Percentiles rank a stretch among this genome's conserved stretches.
Evolutionary conservation across 2,113 vertebrate species (phyloP).

Genomic region (Calyptomena viridis): DNA sequence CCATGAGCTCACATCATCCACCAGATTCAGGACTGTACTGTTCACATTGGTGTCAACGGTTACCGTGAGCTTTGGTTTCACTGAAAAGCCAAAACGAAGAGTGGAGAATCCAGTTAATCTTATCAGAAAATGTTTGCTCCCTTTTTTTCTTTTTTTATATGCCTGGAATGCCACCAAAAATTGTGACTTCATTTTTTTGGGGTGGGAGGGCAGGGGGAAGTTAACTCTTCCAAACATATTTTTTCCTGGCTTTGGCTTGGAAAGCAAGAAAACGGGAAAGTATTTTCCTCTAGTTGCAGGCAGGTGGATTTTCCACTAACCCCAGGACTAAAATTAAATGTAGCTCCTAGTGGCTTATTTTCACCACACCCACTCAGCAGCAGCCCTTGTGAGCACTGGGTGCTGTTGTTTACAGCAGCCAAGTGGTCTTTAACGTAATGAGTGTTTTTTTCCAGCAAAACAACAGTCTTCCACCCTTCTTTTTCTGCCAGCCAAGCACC

Average conservation of each 20-base stretch:
- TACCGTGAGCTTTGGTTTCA: slow-evolving; percentile 87
- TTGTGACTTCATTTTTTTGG: not conserved
- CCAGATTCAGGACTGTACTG: slow-evolving; percentile 75
- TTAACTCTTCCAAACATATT: not conserved
- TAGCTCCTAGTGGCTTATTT: not conserved
- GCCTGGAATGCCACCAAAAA: not conserved
- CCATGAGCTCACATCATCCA: slow-evolving; percentile 73
- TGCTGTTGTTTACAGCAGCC: slow-evolving; percentile 49
- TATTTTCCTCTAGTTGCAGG: slow-evolving; percentile 40
- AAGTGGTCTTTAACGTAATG: slow-evolving; percentile 3
- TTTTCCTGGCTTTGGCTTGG: not conserved
- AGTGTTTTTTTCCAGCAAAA: slow-evolving; percentile 42
- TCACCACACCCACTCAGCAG: slow-evolving; percentile 60
- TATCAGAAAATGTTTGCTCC: not conserved
- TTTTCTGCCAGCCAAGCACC: not conserved
- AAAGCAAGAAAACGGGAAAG: slow-evolving; percentile 57
- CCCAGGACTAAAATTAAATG: slow-evolving; percentile 40
- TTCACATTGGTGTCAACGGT: slow-evolving; percentile 82
- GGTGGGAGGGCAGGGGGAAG: not conserved
- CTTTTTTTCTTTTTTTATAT: not conserved
- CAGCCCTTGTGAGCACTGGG: not conserved
- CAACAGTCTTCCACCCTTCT: not conserved
- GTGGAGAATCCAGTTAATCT: not conserved
- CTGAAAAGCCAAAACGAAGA: slow-evolving; percentile 64
- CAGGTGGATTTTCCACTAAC: slow-evolving; percentile 69